Evolutionary conservation across 2,797 vertebrate species (phyloP).

Genomic region (Xerus rutilus): DNA sequence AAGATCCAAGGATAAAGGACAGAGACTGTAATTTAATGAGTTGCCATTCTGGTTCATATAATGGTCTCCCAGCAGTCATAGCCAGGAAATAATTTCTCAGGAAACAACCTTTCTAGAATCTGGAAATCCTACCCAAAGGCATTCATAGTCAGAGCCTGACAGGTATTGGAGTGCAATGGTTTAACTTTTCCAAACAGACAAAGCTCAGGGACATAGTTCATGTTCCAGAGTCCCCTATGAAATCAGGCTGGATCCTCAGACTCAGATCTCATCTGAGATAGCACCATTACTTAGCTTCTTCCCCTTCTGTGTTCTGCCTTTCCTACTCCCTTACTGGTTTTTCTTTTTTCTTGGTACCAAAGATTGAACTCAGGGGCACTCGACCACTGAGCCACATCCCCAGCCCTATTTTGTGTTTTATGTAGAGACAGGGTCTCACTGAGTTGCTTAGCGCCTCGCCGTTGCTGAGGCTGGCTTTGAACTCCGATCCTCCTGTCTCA

Average conservation of each 20-base stretch:
- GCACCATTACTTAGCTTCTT: neutral
- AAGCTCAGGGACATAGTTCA: neutral
- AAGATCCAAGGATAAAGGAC: neutral
- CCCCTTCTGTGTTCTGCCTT: neutral
- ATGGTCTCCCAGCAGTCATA: neutral
- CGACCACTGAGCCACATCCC: too few relatives aligned
- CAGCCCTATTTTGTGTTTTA: too few relatives aligned
- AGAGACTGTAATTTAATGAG: constrained; percentile 16
- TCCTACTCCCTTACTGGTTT: neutral
- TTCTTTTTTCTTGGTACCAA: neutral
- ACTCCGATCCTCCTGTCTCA: too few relatives aligned
- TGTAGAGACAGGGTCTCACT: too few relatives aligned
- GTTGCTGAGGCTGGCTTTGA: too few relatives aligned
- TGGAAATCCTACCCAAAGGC: neutral
- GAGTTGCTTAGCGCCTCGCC: too few relatives aligned
- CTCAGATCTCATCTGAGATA: neutral
- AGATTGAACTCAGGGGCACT: too few relatives aligned
- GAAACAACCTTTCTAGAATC: neutral
- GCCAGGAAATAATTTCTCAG: neutral
- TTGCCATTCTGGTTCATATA: constrained; percentile 29
- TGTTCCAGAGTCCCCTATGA: neutral
- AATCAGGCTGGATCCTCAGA: neutral
- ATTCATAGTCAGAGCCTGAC: neutral
- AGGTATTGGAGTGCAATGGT: neutral
- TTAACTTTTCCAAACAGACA: neutral